A percentile compares a stretch with the other conserved stretches of the same genome.
Conservation (phyloP, 2,888 invertebrate genomes). For the Mechanitis messenoides region DNA sequence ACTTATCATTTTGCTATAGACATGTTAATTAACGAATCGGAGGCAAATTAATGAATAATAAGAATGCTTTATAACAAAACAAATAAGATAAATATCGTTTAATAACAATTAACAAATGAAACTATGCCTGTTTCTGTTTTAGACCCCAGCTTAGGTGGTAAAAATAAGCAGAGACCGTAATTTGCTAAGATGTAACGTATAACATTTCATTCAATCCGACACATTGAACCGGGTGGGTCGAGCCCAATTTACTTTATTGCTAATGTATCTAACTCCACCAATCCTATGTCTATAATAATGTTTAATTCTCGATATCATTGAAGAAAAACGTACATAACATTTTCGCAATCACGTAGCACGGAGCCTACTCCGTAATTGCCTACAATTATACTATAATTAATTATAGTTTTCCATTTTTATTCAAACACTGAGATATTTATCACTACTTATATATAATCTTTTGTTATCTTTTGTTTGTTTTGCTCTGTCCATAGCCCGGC, state of each 20-base stretch:
- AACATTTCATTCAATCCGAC: constrained; percentile 74
- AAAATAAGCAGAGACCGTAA: constrained; percentile 66
- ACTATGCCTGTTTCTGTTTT: constrained; percentile 51
- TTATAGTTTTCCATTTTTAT: too few species aligned
- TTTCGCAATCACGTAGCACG: too few species aligned
- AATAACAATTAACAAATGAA: constrained; percentile 37
- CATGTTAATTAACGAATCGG: too few species aligned
- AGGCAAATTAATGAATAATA: not conserved
- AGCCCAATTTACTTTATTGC: constrained; percentile 70
- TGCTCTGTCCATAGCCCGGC: constrained; percentile 64
- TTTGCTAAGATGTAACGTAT: constrained; percentile 67
- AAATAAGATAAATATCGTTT: constrained; percentile 1
- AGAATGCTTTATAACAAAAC: not conserved
- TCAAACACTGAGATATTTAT: too few species aligned
- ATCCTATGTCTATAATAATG: constrained; percentile 43
- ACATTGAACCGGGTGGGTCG: constrained; percentile 55
- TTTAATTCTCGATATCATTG: too few species aligned
- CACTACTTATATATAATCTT: too few species aligned
- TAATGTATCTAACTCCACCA: constrained; percentile 20
- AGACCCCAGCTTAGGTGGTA: constrained; percentile 47
- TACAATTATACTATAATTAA: too few species aligned
- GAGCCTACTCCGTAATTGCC: too few species aligned
- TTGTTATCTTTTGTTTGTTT: constrained; percentile 50
- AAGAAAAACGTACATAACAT: too few species aligned
- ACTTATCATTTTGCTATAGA: too few species aligned